Evolutionary conservation across 2,888 invertebrate genomes (phyloP).

Genomic region (Bellardia bayeri): DNA sequence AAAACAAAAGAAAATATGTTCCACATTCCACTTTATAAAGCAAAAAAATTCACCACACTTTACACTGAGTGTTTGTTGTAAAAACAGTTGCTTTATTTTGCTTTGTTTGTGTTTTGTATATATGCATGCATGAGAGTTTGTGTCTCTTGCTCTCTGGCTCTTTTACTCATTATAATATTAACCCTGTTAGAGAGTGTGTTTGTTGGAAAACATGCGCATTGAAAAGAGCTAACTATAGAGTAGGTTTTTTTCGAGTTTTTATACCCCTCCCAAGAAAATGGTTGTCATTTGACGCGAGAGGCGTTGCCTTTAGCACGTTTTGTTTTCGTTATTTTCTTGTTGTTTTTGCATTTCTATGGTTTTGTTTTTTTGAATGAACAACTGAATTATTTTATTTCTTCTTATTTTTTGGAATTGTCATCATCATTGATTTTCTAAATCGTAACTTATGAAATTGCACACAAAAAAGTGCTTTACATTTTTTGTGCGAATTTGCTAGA

Average conservation of each 20-base stretch:
- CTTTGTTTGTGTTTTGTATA: neutral
- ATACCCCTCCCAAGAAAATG: conserved; percentile 74
- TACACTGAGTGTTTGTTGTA: neutral
- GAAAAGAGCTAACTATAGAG: conserved; percentile 62
- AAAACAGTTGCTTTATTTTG: neutral
- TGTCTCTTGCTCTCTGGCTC: conserved; percentile 17
- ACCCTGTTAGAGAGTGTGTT: neutral
- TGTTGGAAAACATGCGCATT: conserved; percentile 52
- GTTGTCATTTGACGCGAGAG: conserved; percentile 69
- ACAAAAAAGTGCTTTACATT: neutral
- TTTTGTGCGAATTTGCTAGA: neutral
- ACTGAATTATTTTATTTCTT: neutral
- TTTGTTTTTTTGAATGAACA: conserved; percentile 42
- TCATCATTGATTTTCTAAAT: conserved; percentile 54
- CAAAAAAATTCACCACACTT: conserved; percentile 26
- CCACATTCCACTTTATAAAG: conserved; percentile 19
- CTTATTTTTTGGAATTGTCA: conserved; percentile 26
- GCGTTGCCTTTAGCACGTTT: conserved; percentile 69
- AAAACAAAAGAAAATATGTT: neutral
- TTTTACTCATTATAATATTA: conserved; percentile 14
- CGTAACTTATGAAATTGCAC: conserved; percentile 31
- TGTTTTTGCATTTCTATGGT: conserved; percentile 20
- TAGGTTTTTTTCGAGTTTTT: conserved; percentile 3
- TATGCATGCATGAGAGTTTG: neutral
- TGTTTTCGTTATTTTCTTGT: neutral